phyloP scores from a whole-genome alignment of 2,797 vertebrate species.

The Tadarida brasiliensis region DNA sequence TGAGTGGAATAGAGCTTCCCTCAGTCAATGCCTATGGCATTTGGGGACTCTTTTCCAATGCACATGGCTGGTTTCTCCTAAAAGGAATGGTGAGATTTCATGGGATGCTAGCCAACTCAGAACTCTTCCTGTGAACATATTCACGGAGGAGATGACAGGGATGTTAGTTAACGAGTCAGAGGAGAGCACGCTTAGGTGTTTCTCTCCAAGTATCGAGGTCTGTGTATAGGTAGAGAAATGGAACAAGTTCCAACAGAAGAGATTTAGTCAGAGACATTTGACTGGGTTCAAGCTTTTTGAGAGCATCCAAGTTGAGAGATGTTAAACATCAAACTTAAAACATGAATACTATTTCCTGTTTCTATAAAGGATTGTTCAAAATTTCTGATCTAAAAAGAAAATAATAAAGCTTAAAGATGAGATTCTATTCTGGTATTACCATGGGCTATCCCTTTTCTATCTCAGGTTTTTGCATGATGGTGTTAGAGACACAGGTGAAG shows the following conservation, averaged over 20 bases:
- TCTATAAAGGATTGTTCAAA: neutral
- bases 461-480: conserved; percentile 67
- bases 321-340: neutral
- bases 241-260: neutral
- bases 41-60: neutral
- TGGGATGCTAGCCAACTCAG: conserved; percentile 34
- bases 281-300: neutral
- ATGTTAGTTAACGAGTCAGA: conserved; percentile 44
- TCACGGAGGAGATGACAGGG: conserved; percentile 52
- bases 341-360: neutral
- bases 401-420: conserved; percentile 78
- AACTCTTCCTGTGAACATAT: neutral
- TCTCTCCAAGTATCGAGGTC: neutral
- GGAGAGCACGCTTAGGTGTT: neutral
- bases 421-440: conserved; percentile 60
- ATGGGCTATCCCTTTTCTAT: neutral
- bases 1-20: conserved; percentile 59
- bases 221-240: neutral
- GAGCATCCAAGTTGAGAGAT: neutral
- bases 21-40: conserved; percentile 46
- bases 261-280: conserved; percentile 9
- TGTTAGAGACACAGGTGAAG: conserved; percentile 67
- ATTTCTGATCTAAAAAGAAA: neutral
- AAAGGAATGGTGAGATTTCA: conserved; percentile 33
- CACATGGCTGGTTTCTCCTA: conserved; percentile 56